Percentiles rank a stretch among this genome's conserved stretches.
These are phyloP conservation scores for Dasysyrphus tricinctus DNA, from an alignment of 2,888 invertebrate genomes.

Conservation along the genomic window DNA sequence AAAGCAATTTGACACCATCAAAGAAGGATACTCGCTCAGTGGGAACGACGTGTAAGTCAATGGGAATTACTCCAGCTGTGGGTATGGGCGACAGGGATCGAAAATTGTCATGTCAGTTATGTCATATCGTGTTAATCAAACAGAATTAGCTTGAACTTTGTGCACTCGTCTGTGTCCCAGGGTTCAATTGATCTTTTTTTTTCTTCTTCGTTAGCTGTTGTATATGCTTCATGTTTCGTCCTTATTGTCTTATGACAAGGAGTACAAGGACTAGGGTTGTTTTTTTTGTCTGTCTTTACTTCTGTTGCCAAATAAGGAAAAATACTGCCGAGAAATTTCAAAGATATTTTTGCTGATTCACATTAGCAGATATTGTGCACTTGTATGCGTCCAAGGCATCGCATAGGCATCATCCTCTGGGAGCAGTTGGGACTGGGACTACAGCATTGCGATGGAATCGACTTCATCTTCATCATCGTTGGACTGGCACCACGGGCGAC, in stretches of 20 bases:
- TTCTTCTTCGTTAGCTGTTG: conserved; percentile 3
- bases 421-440: neutral
- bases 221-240: conserved; percentile 34
- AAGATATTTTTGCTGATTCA: conserved; percentile 17
- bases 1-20: conserved; percentile 71
- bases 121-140: conserved; percentile 74
- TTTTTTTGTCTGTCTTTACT: neutral
- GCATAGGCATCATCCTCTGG: conserved; percentile 28
- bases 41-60: conserved; percentile 54
- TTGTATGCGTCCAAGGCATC: conserved; percentile 26
- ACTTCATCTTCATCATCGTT: conserved; percentile 43
- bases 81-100: conserved; percentile 59
- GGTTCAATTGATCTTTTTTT: conserved; percentile 68
- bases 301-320: neutral
- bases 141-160: conserved; percentile 72
- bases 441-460: conserved; percentile 42
- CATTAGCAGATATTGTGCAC: conserved; percentile 42
- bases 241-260: conserved; percentile 53
- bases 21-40: conserved; percentile 55
- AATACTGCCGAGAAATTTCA: conserved; percentile 47
- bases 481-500: conserved; percentile 55
- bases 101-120: conserved; percentile 75
- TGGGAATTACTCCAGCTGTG: conserved; percentile 66
- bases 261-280: conserved; percentile 45
- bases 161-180: conserved; percentile 67